These are phyloP conservation scores for Callocephalon fimbriatum DNA, from an alignment of 2,113 vertebrate genomes.

Conservation along the genomic window DNA sequence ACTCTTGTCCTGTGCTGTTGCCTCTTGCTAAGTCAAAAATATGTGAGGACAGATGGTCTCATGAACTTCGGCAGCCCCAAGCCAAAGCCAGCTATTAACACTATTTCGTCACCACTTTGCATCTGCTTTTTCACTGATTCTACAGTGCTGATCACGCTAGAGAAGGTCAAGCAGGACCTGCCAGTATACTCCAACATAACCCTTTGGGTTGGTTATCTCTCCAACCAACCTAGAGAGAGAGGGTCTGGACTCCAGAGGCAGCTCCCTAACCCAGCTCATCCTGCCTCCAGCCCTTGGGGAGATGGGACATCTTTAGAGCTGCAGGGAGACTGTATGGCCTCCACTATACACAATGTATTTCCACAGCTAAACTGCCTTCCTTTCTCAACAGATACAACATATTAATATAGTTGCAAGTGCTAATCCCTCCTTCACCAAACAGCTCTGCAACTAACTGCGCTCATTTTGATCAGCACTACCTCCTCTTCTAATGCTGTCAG, in stretches of 20 bases:
- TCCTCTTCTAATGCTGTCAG: neutral
- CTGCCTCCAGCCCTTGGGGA: neutral
- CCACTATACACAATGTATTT: accelerated
- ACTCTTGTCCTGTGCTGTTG: neutral
- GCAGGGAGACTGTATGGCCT: neutral
- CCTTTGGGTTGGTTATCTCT: neutral
- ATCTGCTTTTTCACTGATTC: neutral
- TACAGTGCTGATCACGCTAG: accelerated
- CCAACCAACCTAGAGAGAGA: neutral
- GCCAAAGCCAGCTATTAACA: neutral
- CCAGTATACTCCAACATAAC: neutral
- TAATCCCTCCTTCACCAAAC: neutral
- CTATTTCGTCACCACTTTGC: neutral
- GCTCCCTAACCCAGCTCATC: neutral
- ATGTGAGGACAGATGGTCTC: neutral
- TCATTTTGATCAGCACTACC: neutral
- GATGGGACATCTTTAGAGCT: neutral
- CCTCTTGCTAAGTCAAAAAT: neutral
- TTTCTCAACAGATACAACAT: neutral
- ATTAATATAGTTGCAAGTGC: neutral
- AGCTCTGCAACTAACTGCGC: neutral
- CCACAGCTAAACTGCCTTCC: neutral
- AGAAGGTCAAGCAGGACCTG: neutral
- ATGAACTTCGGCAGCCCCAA: neutral
- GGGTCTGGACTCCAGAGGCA: neutral